Evolutionary conservation across 2,113 vertebrate species (phyloP), one percentile per base, ranked within the genome.

Genomic region (Cavia porcellus): DNA sequence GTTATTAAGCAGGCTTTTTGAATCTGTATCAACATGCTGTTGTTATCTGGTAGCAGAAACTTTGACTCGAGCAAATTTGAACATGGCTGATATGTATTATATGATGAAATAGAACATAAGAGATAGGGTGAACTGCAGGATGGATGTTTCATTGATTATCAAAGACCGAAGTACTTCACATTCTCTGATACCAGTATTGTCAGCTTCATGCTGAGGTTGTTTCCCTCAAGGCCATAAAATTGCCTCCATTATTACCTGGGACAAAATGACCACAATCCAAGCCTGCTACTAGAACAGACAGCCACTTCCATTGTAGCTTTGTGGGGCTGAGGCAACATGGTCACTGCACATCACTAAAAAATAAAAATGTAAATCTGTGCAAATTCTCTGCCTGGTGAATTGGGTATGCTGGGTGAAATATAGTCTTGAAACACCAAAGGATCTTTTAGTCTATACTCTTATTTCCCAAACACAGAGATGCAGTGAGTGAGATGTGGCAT

Each of bases 241-340:
- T 24, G 13, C 24, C 61, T 19, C 74, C 28, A 0, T n/a, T n/a
- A 24, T 61, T 64, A 30, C 15, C 7, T 11, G 24, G 75, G 22
- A 35, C 12, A 59, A 0, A 42, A 14, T 68, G 89, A 50, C 19
- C 74, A 30, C 32, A 30, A 7, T 2, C 7, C 7, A 59, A 2
- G 12, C 52, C 89, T 61, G 68, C 24, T 12, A 5, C 72, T 50
- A 59, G 12, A 12, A 12, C 0, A 0, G 22, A 25, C 0, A 0
- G 3, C 45, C n/a, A 32, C 35, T 79, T 4, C 1, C 35, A 0
- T 8, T 62, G 3, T 12, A 0, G 22, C 30, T 7, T 3, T 13
- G 22, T 22, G 47, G 55, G 25, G 6, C 10, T 35, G 9, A 4
- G 1, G 0, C 38, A 50, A 2, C 32, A 1, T 0, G 25, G 12